Base-by-base conservation (phyloP, 2,888 invertebrate species). In the Germaria angustata region DNA sequence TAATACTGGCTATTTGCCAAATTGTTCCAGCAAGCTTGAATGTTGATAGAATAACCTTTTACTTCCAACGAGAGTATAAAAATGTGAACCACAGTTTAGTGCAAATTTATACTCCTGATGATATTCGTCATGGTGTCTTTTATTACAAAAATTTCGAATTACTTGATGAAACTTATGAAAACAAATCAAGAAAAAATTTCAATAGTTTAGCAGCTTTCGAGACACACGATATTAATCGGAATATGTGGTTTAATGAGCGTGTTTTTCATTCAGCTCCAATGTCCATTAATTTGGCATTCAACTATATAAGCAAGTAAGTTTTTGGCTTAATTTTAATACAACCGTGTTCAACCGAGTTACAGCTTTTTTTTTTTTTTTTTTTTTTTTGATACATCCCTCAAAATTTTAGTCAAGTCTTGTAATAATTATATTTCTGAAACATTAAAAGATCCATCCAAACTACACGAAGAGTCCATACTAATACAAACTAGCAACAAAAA, bases 211-310 rank as follows among this genome's bases (percentile, higher is more conserved):
- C 88, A 1, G 88, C 86, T 1, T 78, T 88, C 7, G 87, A 88
- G n/a, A n/a, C n/a, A n/a, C n/a, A n/a, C n/a, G n/a, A n/a, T n/a
- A n/a, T n/a, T n/a, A n/a, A n/a, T n/a, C n/a, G n/a, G n/a, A n/a
- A n/a, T 0, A 11, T 88, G 84, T 89, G 86, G 80, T 85, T 87
- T 11, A 96, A 95, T 87, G 95, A 95, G 88, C 94, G 95, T 86
- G 94, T 95, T 0, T 95, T 93, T 87, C 90, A 89, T 82, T 82
- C 88, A 9, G 87, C 89, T 0, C 86, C 89, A 1, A 77, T 89
- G 73, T 80, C 86, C 13, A 75, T 89, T 2, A 88, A 89, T 82
- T 71, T 89, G 46, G 32, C 87, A 28, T 89, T 88, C 46, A 88
- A 88, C 41, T 53, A 87, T 94, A 95, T 90, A 20, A 51, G 87